Evolutionary conservation across 2,888 invertebrate genomes (phyloP).

Genomic region (Drosophila atripex): DNA sequence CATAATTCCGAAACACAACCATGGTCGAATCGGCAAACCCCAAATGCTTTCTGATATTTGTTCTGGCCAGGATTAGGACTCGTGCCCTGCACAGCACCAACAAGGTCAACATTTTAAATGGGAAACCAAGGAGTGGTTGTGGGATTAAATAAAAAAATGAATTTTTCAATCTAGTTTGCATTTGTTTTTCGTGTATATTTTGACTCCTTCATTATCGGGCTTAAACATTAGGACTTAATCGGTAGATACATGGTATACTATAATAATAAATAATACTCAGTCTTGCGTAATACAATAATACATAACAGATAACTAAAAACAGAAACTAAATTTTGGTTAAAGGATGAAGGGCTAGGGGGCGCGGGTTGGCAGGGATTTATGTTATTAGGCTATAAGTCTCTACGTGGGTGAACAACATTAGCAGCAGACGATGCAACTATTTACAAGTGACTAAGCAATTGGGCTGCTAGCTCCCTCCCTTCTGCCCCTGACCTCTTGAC

Average conservation of each 20-base stretch:
- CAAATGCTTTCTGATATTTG: conserved; percentile 37
- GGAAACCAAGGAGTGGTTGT: conserved; percentile 1
- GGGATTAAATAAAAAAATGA: conserved; percentile 14
- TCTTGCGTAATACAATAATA: conserved; percentile 73
- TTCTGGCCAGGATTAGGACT: conserved; percentile 23
- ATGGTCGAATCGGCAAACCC: conserved; percentile 23
- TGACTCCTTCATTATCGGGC: conserved; percentile 21
- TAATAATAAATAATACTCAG: conserved; percentile 73
- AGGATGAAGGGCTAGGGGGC: neutral
- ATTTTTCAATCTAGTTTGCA: conserved; percentile 11
- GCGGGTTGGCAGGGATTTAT: conserved; percentile 8
- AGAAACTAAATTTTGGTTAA: conserved; percentile 39
- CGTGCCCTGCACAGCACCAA: conserved; percentile 2
- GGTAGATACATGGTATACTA: conserved; percentile 57
- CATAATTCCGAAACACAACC: conserved; percentile 39
- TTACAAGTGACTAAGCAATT: conserved; percentile 70
- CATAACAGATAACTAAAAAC: conserved; percentile 64
- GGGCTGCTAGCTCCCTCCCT: conserved; percentile 13
- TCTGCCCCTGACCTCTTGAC: conserved; percentile 14
- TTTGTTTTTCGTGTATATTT: conserved; percentile 32
- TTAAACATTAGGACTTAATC: conserved; percentile 61
- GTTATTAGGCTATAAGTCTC: conserved; percentile 36
- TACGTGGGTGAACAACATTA: conserved; percentile 27
- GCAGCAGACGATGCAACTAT: conserved; percentile 51
- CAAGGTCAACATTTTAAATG: conserved; percentile 14